These are phyloP conservation scores for Augochlora pura DNA, from an alignment of 1,140 invertebrate species.

Conservation along the genomic window DNA sequence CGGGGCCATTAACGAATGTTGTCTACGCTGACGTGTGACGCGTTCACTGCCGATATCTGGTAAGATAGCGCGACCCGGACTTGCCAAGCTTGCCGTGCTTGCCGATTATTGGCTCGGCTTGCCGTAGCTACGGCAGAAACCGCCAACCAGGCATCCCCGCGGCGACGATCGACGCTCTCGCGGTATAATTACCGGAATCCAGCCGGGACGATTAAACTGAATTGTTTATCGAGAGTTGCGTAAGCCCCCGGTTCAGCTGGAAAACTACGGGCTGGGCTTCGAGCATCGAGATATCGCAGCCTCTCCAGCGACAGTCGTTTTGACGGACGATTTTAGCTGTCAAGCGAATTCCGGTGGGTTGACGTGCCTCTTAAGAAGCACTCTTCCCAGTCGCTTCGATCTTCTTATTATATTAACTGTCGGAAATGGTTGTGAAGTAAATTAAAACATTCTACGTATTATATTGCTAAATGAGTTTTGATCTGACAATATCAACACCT, in stretches of 20 bases:
- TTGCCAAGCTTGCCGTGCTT: background rate
- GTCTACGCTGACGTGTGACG: background rate
- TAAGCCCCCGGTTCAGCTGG: background rate
- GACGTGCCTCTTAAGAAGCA: too few species aligned
- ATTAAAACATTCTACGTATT: too few species aligned
- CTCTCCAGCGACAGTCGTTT: too few species aligned
- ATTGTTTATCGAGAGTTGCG: background rate
- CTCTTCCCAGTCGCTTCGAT: too few species aligned
- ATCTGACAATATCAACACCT: too few species aligned
- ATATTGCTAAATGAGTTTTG: too few species aligned
- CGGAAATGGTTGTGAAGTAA: too few species aligned
- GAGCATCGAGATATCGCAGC: background rate
- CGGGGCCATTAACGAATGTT: constrained; percentile 41
- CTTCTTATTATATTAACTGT: too few species aligned
- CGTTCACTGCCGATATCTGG: constrained; percentile 3
- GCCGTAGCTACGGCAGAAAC: constrained; percentile 14
- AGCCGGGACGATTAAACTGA: background rate
- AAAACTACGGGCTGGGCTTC: constrained; percentile 1
- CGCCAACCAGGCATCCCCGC: background rate
- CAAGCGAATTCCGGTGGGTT: too few species aligned
- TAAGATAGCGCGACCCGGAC: constrained; percentile 3
- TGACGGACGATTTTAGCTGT: too few species aligned
- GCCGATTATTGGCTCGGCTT: background rate
- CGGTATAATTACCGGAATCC: constrained; percentile 1
- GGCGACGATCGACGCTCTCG: background rate